phyloP scores from a whole-genome alignment of 2,113 vertebrate species.

The Cettia cetti region DNA sequence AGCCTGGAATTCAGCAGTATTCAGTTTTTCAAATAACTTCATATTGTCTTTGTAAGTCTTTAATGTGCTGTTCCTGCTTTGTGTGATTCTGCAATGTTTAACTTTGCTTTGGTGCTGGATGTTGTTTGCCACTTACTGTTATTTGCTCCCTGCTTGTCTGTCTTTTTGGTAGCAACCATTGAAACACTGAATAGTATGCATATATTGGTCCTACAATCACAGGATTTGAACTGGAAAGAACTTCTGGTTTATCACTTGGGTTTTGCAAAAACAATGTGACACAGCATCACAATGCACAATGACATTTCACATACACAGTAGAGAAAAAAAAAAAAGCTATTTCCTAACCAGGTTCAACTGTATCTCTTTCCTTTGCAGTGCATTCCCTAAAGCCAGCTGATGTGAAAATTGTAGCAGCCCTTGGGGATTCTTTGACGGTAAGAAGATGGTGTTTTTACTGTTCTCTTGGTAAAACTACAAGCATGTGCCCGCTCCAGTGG shows the following conservation, averaged over 20 bases:
- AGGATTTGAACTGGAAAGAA: not conserved
- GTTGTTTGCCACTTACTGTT: not conserved
- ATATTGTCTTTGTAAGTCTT: not conserved
- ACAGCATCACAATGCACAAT: not conserved
- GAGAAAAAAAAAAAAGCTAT: not conserved
- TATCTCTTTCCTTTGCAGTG: constrained; percentile 72
- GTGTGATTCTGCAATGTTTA: not conserved
- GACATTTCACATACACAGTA: not conserved
- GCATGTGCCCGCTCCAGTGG: not conserved
- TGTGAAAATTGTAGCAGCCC: constrained; percentile 84
- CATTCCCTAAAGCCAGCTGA: constrained; percentile 87
- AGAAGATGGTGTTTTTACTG: constrained; percentile 31
- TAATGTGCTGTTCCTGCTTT: not conserved
- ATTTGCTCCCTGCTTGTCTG: not conserved
- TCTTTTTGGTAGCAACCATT: fast-evolving
- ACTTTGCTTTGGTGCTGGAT: not conserved
- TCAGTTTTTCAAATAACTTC: not conserved
- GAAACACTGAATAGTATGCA: not conserved
- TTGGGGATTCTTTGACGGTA: constrained; percentile 93
- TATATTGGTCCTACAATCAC: not conserved
- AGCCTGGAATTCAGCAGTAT: not conserved
- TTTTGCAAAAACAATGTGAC: not conserved
- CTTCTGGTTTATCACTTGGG: not conserved
- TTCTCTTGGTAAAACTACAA: not conserved
- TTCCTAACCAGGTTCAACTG: not conserved